phyloP scores from a whole-genome alignment of 1,140 invertebrate genomes.

The Aphelenchoides besseyi region DNA sequence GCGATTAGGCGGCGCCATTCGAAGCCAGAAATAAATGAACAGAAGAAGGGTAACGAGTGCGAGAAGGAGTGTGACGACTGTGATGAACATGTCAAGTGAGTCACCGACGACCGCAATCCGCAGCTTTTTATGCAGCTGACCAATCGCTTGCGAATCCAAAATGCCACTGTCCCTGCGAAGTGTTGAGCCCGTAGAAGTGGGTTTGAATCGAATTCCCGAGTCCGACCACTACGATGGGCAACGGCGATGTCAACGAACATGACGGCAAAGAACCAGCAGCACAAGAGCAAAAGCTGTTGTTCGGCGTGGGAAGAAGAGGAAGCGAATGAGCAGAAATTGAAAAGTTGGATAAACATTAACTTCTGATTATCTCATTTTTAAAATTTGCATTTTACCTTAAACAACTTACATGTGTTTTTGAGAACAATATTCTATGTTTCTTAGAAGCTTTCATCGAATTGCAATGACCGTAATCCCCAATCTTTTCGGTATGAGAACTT shows the following conservation, averaged over 20 bases:
- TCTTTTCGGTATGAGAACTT: too few species aligned
- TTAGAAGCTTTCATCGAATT: too few species aligned
- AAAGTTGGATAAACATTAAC: too few species aligned
- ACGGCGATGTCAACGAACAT: conserved; percentile 93
- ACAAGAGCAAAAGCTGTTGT: too few species aligned
- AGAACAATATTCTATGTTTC: too few species aligned
- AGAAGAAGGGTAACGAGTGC: not conserved
- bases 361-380: too few species aligned
- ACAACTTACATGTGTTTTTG: too few species aligned
- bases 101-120: not conserved
- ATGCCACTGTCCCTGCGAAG: conserved; percentile 95
- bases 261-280: conserved; percentile 74
- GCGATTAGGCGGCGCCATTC: conserved; percentile 12
- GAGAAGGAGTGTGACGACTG: not conserved
- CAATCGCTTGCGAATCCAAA: conserved; percentile 9
- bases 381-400: too few species aligned
- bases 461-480: too few species aligned
- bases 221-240: conserved; percentile 88
- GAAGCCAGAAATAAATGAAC: not conserved
- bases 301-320: too few species aligned
- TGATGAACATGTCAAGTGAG: not conserved
- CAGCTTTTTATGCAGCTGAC: not conserved
- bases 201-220: conserved; percentile 76
- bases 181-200: conserved; percentile 86
- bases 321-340: too few species aligned